These are phyloP conservation scores for Apis florea DNA, from an alignment of 1,140 invertebrate species.

Conservation along the genomic window DNA sequence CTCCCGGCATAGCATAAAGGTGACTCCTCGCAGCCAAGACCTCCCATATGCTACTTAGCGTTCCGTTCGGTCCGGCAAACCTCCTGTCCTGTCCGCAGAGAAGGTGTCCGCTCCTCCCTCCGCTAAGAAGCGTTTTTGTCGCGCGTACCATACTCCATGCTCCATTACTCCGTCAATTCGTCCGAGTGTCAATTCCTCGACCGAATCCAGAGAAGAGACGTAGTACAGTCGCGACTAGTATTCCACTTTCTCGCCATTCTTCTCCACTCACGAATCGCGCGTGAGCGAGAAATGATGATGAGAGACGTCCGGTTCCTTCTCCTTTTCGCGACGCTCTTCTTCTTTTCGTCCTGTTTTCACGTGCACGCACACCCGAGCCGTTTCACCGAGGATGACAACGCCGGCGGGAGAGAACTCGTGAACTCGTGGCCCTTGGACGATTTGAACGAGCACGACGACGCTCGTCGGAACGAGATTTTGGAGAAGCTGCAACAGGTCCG, in stretches of 20 bases:
- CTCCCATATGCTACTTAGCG: slow-evolving; percentile 74
- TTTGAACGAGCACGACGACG: background rate
- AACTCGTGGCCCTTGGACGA: slow-evolving; percentile 14
- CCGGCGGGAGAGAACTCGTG: background rate
- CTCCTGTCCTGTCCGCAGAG: slow-evolving; percentile 15
- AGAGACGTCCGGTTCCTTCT: slow-evolving; percentile 1
- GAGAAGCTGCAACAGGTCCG: slow-evolving; percentile 60
- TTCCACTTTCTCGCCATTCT: background rate
- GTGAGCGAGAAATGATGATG: slow-evolving; percentile 18
- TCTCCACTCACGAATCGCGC: background rate
- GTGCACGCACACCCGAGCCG: slow-evolving; percentile 19
- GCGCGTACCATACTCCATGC: slow-evolving; percentile 13
- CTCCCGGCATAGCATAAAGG: slow-evolving; percentile 73
- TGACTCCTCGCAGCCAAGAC: slow-evolving; percentile 71
- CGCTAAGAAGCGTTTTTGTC: slow-evolving; percentile 10
- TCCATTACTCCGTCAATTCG: slow-evolving; percentile 1
- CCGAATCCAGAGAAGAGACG: background rate
- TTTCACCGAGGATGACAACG: background rate
- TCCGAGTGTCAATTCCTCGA: background rate
- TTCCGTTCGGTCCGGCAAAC: slow-evolving; percentile 64
- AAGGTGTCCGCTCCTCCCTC: slow-evolving; percentile 21
- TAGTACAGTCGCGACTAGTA: background rate
- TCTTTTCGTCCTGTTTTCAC: background rate
- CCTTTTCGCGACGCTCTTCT: slow-evolving; percentile 19
- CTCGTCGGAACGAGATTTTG: slow-evolving; percentile 29